Conservation (phyloP, 2,113 vertebrate species). For the Lynx canadensis region DNA sequence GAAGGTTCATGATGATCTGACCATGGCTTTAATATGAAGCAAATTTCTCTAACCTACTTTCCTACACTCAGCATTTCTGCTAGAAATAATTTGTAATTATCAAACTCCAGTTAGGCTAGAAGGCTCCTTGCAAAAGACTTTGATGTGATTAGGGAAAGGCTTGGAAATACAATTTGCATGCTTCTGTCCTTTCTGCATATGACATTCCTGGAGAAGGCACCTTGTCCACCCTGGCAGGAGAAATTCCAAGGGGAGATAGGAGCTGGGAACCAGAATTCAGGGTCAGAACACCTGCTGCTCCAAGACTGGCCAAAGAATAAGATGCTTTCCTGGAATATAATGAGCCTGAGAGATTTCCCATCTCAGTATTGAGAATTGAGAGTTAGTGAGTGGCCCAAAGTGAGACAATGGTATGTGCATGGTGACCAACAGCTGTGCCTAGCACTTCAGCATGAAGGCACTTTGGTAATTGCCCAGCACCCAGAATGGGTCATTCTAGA, state of each 20-base stretch:
- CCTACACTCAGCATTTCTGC: conserved; percentile 74
- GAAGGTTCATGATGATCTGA: conserved; percentile 61
- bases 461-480: not conserved
- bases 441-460: not conserved
- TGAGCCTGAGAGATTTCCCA: not conserved
- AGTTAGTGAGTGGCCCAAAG: not conserved
- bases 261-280: not conserved
- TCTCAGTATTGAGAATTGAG: conserved; percentile 18
- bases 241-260: conserved; percentile 29
- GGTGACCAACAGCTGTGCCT: not conserved
- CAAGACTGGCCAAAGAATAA: not conserved
- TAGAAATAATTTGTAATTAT: conserved; percentile 84
- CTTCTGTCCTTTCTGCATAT: conserved; percentile 63
- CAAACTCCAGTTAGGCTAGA: conserved; percentile 80
- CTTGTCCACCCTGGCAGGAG: conserved; percentile 58
- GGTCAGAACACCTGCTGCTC: not conserved
- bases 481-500: not conserved
- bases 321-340: conserved; percentile 50
- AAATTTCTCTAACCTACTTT: conserved; percentile 69
- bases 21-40: conserved; percentile 75
- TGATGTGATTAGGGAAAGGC: conserved; percentile 77
- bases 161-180: conserved; percentile 77
- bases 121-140: conserved; percentile 77
- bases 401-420: not conserved
- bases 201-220: conserved; percentile 66